phyloP scores from a whole-genome alignment of 2,797 vertebrate genomes.

The Sebastiscus albofasciatus region DNA sequence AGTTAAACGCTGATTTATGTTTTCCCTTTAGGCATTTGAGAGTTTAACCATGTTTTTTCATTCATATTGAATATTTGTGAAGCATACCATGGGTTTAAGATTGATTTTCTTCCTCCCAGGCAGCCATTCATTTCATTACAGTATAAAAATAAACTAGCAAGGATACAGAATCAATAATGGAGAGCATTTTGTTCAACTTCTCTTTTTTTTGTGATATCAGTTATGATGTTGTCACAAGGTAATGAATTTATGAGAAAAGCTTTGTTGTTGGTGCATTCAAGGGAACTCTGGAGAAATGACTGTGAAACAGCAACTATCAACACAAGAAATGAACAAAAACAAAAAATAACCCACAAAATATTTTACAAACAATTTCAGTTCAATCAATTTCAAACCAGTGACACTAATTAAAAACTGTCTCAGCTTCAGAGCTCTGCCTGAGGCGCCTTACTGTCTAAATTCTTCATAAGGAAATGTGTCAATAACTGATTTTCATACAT shows the following conservation, averaged over 20 bases:
- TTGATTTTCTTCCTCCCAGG: background rate
- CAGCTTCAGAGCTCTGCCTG: background rate
- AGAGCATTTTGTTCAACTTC: background rate
- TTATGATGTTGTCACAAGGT: background rate
- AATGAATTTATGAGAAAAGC: no score
- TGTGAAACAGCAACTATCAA: no score
- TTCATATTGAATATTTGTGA: background rate
- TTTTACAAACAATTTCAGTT: no score
- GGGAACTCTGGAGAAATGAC: background rate
- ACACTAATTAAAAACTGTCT: no score
- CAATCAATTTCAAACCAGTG: no score
- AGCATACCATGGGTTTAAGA: background rate
- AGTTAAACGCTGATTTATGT: background rate
- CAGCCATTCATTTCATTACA: background rate
- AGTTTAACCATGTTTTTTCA: conserved; percentile 1
- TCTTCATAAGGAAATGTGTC: no score
- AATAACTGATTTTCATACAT: background rate
- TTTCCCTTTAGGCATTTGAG: background rate
- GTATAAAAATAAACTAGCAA: background rate
- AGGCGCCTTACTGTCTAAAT: background rate
- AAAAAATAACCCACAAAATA: no score
- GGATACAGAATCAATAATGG: background rate
- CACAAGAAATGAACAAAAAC: no score
- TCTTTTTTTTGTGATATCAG: background rate
- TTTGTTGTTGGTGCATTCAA: background rate